phyloP scores from a whole-genome alignment of 2,888 invertebrate genomes.

The Drosophila picticornis region DNA sequence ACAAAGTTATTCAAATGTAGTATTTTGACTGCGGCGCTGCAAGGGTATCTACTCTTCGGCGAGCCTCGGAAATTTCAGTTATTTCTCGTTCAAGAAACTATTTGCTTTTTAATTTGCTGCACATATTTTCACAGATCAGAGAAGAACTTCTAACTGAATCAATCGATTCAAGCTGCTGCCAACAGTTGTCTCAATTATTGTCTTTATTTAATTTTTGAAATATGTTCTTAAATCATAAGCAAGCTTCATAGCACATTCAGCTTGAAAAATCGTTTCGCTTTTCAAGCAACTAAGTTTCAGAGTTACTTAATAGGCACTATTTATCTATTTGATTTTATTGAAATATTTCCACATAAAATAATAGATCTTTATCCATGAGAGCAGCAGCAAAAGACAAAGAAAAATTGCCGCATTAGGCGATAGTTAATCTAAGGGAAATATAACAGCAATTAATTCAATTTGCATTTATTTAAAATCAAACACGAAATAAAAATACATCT shows the following conservation, averaged over 20 bases:
- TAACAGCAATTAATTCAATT: conserved; percentile 75
- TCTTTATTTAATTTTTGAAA: not conserved
- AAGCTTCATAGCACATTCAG: not conserved
- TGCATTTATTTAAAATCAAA: conserved; percentile 66
- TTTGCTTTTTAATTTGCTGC: not conserved
- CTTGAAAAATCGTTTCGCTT: not conserved
- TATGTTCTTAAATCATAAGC: not conserved
- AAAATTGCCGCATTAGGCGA: conserved; percentile 73
- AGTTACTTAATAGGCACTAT: not conserved
- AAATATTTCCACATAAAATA: conserved; percentile 48
- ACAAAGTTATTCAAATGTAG: not conserved
- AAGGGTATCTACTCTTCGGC: not conserved
- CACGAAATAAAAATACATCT: conserved; percentile 28
- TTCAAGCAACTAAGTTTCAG: not conserved
- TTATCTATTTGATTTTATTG: not conserved
- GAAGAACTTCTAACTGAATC: not conserved
- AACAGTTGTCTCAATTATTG: not conserved
- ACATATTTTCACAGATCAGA: not conserved
- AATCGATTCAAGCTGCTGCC: not conserved
- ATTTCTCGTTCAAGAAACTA: not conserved
- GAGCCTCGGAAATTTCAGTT: fast-evolving
- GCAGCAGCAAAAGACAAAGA: conserved; percentile 59
- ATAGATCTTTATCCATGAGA: conserved; percentile 46
- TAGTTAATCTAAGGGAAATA: conserved; percentile 69
- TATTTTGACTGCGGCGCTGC: not conserved